Conservation (phyloP, 2,888 invertebrate genomes). For the Drosophila quasianomalipes region DNA sequence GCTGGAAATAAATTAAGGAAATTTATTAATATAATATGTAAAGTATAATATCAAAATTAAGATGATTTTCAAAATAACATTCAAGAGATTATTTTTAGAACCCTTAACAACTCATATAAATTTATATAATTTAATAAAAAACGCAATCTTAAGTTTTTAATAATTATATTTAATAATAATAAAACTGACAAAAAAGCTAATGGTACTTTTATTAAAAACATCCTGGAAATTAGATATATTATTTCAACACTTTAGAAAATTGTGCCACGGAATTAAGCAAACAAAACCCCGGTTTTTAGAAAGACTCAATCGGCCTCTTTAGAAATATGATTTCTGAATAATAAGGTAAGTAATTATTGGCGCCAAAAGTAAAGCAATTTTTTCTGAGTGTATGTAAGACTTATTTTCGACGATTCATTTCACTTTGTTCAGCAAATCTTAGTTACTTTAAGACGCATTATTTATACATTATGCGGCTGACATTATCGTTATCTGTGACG, state of each 20-base stretch:
- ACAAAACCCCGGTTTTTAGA: not conserved
- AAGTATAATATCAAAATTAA: not conserved
- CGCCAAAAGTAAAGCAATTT: not conserved
- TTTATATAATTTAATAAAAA: not conserved
- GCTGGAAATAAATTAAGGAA: constrained; percentile 25
- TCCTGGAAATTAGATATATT: not conserved
- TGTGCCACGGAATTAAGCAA: not conserved
- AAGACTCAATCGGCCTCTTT: not conserved
- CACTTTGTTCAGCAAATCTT: not conserved
- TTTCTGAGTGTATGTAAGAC: not conserved
- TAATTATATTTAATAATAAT: no score
- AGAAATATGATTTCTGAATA: not conserved
- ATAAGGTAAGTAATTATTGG: not conserved
- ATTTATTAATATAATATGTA: not conserved
- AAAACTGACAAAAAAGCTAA: no score
- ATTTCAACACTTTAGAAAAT: not conserved
- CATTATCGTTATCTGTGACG: not conserved
- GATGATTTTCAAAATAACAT: not conserved
- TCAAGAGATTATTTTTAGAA: not conserved
- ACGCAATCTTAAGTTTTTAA: not conserved
- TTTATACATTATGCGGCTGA: not conserved
- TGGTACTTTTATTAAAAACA: not conserved
- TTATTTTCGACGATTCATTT: not conserved
- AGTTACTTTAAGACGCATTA: not conserved
- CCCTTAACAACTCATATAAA: not conserved